Base-by-base conservation (phyloP, 2,888 invertebrate genomes). In the Oxycera nigricornis region DNA sequence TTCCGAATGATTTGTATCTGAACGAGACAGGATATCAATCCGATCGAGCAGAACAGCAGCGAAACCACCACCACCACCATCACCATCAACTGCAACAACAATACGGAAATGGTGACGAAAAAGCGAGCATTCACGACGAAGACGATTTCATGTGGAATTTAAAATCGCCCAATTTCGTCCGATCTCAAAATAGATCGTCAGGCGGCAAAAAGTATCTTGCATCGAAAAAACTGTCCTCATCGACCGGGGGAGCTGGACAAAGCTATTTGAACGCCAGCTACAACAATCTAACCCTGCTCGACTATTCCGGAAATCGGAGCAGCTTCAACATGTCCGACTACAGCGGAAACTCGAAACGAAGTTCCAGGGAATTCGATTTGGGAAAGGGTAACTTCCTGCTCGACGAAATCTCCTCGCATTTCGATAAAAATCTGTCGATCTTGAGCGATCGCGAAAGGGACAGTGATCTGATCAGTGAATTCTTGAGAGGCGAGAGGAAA, bases 1-100 rank as follows among this genome's bases (percentile, higher is more conserved):
- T 91, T 75, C 91, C 91, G 80, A 90, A 90, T 80, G 89, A 91
- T 81, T 87, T 91, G 77, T 90, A 91, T 86, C 87, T 91, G 79
- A 75, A 80, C 86, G 86, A 85, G 77, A 83, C 14, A 81, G 82
- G 68, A 46, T n/a, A 46, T 46, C 46, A 46, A 17, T 46, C 17
- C 46, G 14, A 7, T 46, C 46, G 46, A 14, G 6, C n/a, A n/a
- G n/a, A n/a, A n/a, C n/a, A n/a, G n/a, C n/a, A n/a, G n/a, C n/a
- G n/a, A n/a, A n/a, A n/a, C n/a, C n/a, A 35, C 11, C 35, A 6
- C 35, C 11, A 35, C 35, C 35, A 35, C 50, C n/a, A 35, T 62
- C 7, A 11, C 39, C 20, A 41, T 26, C 22, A 31, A 20, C 67
- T 24, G 20, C 41, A 74, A 76, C 35, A 79, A 77, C 52, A 79